Conservation (phyloP, 1,140 invertebrate species). For the Tetragonula clypearis region DNA sequence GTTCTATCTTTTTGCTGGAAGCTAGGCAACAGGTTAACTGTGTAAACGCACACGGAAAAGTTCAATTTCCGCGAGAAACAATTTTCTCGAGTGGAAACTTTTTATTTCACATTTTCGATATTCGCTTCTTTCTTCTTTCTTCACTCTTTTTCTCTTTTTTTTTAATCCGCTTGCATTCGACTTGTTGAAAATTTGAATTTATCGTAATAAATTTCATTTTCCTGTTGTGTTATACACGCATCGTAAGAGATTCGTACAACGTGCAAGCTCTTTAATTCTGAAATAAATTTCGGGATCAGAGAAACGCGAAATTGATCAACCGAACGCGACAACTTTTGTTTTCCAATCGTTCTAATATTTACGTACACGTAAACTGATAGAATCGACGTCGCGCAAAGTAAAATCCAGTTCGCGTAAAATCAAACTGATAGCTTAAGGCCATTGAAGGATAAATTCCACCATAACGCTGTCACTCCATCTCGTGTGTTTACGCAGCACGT, state of each 20-base stretch:
- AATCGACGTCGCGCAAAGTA: too few relatives aligned
- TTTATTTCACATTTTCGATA: not conserved
- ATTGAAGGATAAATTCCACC: constrained; percentile 1
- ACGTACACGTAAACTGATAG: not conserved
- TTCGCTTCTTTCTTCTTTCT: too few relatives aligned
- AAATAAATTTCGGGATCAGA: too few relatives aligned
- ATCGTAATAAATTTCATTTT: not conserved
- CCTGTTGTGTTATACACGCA: too few relatives aligned
- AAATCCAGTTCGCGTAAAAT: not conserved
- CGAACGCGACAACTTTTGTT: not conserved
- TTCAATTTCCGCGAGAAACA: not conserved
- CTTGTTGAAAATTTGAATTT: not conserved
- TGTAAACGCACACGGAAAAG: not conserved
- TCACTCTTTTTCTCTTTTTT: not conserved
- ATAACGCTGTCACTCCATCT: not conserved
- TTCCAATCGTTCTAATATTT: not conserved
- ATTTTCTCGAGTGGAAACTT: not conserved
- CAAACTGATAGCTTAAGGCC: constrained; percentile 6
- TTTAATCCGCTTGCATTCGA: not conserved
- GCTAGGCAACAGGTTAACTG: not conserved
- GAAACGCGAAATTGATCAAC: not conserved
- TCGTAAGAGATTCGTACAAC: too few relatives aligned
- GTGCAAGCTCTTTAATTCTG: too few relatives aligned
- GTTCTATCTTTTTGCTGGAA: too few relatives aligned
- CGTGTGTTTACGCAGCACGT: not conserved